These are phyloP conservation scores for Parapsyche elsis DNA, from an alignment of 1,140 invertebrate species.

Conservation along the genomic window DNA sequence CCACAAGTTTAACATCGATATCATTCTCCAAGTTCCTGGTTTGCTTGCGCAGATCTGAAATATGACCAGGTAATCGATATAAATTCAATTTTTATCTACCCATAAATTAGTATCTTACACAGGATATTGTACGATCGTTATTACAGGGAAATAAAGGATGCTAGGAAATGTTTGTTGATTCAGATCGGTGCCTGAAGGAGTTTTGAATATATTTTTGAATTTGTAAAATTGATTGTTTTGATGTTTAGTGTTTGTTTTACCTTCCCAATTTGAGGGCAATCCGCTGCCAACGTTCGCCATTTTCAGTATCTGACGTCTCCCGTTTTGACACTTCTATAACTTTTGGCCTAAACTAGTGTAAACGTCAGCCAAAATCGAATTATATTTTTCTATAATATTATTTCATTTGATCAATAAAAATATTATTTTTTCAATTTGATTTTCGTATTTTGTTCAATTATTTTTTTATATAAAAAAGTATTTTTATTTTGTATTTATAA, in stretches of 20 bases:
- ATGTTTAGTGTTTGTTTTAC: slow-evolving; percentile 51
- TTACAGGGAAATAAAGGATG: not conserved
- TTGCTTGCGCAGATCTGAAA: slow-evolving; percentile 90
- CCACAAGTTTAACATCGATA: slow-evolving; percentile 94
- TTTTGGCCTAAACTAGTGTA: slow-evolving; percentile 16
- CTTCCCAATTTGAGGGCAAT: slow-evolving; percentile 63
- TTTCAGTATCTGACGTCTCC: slow-evolving; percentile 45
- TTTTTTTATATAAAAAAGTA: too few relatives aligned
- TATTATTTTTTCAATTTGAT: too few relatives aligned
- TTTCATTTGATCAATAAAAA: too few relatives aligned
- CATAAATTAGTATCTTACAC: not conserved
- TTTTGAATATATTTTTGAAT: too few relatives aligned
- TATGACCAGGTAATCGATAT: not conserved
- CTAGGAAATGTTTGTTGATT: too few relatives aligned
- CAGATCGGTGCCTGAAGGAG: too few relatives aligned
- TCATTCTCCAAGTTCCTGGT: slow-evolving; percentile 95
- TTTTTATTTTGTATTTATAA: too few relatives aligned
- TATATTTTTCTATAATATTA: too few relatives aligned
- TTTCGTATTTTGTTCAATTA: too few relatives aligned
- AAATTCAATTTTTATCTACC: not conserved
- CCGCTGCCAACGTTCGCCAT: slow-evolving; percentile 45
- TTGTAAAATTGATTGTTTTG: too few relatives aligned
- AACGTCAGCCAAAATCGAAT: too few relatives aligned
- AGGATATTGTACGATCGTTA: not conserved
- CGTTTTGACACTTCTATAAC: not conserved